Evolutionary conservation across 2,888 invertebrate genomes (phyloP), one percentile per base, ranked within the genome.

Genomic region (Cenopis cana): DNA sequence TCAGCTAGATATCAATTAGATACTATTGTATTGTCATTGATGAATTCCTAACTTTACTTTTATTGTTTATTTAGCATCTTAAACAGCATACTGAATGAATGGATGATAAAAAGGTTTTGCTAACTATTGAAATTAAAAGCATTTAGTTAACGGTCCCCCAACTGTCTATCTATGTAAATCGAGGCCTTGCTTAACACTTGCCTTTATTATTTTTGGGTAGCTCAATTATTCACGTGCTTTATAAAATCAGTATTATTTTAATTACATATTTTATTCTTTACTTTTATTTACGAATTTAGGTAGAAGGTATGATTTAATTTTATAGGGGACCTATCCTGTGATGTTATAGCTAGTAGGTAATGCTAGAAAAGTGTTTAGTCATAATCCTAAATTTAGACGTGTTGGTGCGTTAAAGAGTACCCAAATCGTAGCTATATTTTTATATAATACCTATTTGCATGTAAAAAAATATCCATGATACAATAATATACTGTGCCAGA

Each of bases 261-360:
- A 12, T 60, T 52, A 29, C 64, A 67, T 46, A 57, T 66, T 62
- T 62, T 36, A 65, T 46, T 59, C 41, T 54, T 52, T 12, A 36
- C 14, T 65, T 56, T 56, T 67, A 46, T 14, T 54, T 11, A 36
- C 33, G 20, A 72, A 36, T 69, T 62, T 55, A 69, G 49, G 49
- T 69, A 70, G 54, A 65, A 70, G n/a, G 36, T 55, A 55, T 60
- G 60, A 33, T 12, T 33, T 71, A 55, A 65, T 71, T 74, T 69
- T 67, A 29, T 79, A 76, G 78, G 77, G 79, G 79, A 77, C 78
- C 78, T 78, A n/a, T 78, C 80, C 84, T 86, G 86, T 86, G 85
- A 85, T 86, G 83, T 81, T 86, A 85, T 79, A 77, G 75, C 77
- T 85, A 85, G 79, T 75, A n/a, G n/a, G n/a, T n/a, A 76, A 52